Base-by-base conservation (phyloP, 2,113 vertebrate genomes). In the Erythrolamprus reginae region DNA sequence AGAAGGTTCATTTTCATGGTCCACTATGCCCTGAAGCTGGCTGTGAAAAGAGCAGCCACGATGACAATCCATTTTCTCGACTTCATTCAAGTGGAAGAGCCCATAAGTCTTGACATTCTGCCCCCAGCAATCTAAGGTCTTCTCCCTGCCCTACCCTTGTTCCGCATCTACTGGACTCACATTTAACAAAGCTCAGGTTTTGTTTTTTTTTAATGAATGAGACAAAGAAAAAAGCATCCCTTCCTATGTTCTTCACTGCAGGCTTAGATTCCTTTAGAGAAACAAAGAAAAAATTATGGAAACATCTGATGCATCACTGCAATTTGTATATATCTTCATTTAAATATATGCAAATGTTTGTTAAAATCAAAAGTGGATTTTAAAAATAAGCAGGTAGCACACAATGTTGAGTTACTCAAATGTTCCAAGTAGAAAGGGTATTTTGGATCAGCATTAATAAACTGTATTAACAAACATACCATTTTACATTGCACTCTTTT, bases 111-210 rank as follows among this genome's bases (percentile, higher is more conserved):
- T 90, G 92, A 94, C 90, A 90, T 77, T 86, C 61, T 94, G 93
- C 91, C 93, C 88, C 53, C 12, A 86, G 91, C 90, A 90, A 94
- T 89, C 93, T 91, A 84, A 94, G 92, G 85, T 93, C 89, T 93
- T 10, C 42, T 94, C 56, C 42, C 26, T 93, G 92, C 90, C 87
- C 92, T 92, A 94, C 86, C 77, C 92, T 91, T 88, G 86, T 90
- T 89, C 82, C 82, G 84, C 77, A 84, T 91, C 92, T 24, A n/a
- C 52, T 91, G 89, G 92, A 90, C 50, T 92, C 23, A 88, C 90
- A 90, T 92, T 91, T 61, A 93, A 92, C 65, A 92, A 94, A 94
- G 92, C 56, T 88, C 89, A 93, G 0, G 58, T 93, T 90, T 48
- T 13, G 1, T 13, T 15, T 52, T 15, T 52, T 89, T 89, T 50